Base-by-base conservation (phyloP, 2,888 invertebrate species). In the Coenonympha glycerion region DNA sequence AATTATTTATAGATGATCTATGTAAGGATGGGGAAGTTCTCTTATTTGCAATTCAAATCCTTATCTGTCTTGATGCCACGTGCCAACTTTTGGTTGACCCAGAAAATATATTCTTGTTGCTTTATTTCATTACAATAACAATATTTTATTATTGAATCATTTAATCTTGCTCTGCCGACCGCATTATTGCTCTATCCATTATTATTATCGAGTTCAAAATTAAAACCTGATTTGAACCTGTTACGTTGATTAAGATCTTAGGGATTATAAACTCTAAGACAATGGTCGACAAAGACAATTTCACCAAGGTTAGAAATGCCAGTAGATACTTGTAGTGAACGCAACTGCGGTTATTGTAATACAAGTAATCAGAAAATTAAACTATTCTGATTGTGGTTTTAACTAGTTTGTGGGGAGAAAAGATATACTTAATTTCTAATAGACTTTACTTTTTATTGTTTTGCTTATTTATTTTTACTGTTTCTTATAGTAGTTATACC, bases 331-430 rank as follows among this genome's bases (percentile, higher is more conserved):
- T 33, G 9, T 28, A 54, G 48, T 50, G 51, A 56, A 52, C 41
- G 48, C 49, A 46, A 47, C 16, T 58, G 60, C 42, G 60, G 60
- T 60, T 53, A 47, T 48, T 53, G 58, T 60, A 56, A 60, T 58
- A 45, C 46, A 53, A 56, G 60, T 60, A 53, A 55, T 57, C 45
- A 50, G 45, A 55, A 49, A 46, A 52, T 42, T 52, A 50, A 55
- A 46, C 37, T 45, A 39, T 47, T 36, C 55, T 40, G 34, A 47
- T 49, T 57, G 57, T 55, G 57, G 57, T 57, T 52, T 55, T 36
- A 34, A 22, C 55, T 56, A 13, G 52, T 55, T 57, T 55, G 53
- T 34, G 47, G 49, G 47, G 34, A 47, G 34, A 33, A 45, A 53
- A 44, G 22, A 47, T 49, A 36, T 47, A 53, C 45, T 47, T 53